phyloP scores from a whole-genome alignment of 2,113 vertebrate genomes.

The Mus musculus region GRCm39 chr10:81040501-81041000 shows the following conservation, averaged over 20 bases:
- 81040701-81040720: constrained; percentile 46
- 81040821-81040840: fast-evolving
- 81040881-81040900: neutral
- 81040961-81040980: neutral
- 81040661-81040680: neutral
- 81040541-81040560: fast-evolving
- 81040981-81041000: neutral
- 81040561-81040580: neutral
- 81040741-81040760: neutral
- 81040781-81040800: too few relatives aligned
- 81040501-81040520: fast-evolving
- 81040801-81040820: neutral
- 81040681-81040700: neutral
- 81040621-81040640: neutral
- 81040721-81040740: fast-evolving
- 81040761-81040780: fast-evolving
- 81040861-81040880: too few relatives aligned
- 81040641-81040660: neutral
- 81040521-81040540: fast-evolving
- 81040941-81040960: too few relatives aligned
- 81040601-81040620: neutral
- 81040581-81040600: fast-evolving
- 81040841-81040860: neutral
- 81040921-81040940: neutral
- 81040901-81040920: fast-evolving